phyloP scores from a whole-genome alignment of 2,797 vertebrate species.

The Protosalanx chinensis region DNA sequence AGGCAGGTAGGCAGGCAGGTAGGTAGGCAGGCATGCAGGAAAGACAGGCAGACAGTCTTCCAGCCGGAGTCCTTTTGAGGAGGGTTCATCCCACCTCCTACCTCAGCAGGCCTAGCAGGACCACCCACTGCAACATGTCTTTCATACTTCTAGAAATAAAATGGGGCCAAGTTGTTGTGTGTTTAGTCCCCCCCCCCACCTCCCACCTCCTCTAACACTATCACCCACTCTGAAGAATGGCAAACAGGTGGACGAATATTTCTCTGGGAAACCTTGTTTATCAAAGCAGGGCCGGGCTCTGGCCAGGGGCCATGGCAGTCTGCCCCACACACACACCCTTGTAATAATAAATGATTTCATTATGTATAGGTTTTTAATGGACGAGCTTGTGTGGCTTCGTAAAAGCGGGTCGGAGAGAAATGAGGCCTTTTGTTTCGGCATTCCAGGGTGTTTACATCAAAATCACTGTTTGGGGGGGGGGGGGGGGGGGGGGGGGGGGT shows the following conservation, averaged over 20 bases:
- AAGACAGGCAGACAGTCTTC: conserved; percentile 32
- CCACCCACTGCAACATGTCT: conserved; percentile 32
- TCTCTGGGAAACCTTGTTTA: conserved; percentile 57
- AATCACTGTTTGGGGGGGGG: conserved; percentile 32
- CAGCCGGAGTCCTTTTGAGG: neutral
- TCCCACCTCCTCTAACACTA: conserved; percentile 15
- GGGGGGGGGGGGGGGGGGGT: conserved; percentile 27
- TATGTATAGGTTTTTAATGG: conserved; percentile 56
- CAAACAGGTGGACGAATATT: conserved; percentile 64
- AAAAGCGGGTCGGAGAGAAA: conserved; percentile 8
- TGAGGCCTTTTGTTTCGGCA: conserved; percentile 26
- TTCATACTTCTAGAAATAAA: conserved; percentile 27
- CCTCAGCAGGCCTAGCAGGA: conserved; percentile 4
- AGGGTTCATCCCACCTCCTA: neutral
- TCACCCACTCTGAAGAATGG: conserved; percentile 41
- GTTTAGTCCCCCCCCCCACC: conserved; percentile 47
- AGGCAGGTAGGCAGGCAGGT: no score
- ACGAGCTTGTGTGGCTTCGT: conserved; percentile 43
- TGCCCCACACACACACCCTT: conserved; percentile 21
- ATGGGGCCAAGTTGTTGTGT: conserved; percentile 25
- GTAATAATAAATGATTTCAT: conserved; percentile 52
- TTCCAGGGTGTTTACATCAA: conserved; percentile 52
- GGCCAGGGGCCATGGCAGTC: conserved; percentile 25
- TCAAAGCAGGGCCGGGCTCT: conserved; percentile 46
- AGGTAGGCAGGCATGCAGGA: conserved; percentile 22